Evolutionary conservation across 2,113 vertebrate species (phyloP).

Genomic region (Pseudopipra pipra): DNA sequence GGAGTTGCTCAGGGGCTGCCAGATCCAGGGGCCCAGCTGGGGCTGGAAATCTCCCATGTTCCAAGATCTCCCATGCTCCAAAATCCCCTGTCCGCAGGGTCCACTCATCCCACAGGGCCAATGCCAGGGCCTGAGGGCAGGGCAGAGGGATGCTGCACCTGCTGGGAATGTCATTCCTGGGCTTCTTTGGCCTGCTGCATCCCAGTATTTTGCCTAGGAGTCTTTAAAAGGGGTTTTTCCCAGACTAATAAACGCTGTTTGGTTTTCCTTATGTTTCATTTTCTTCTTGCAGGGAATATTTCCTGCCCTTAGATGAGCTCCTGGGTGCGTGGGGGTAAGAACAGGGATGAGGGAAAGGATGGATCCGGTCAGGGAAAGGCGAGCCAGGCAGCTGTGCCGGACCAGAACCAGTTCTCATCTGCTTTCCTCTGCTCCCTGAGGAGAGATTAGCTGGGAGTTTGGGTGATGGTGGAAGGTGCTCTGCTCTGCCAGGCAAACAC

Average conservation of each 20-base stretch:
- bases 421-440: rapidly evolving
- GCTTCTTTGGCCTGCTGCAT: rapidly evolving
- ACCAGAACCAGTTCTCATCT: not conserved
- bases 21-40: not conserved
- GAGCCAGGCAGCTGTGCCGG: not conserved
- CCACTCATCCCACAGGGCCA: rapidly evolving
- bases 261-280: not conserved
- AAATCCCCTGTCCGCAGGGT: rapidly evolving
- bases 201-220: rapidly evolving
- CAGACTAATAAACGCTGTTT: rapidly evolving
- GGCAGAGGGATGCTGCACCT: not conserved
- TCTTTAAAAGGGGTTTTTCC: not conserved
- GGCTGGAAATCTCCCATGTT: not conserved
- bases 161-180: not conserved
- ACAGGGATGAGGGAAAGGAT: not conserved
- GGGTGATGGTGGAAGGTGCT: not conserved
- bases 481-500: not conserved
- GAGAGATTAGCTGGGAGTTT: not conserved
- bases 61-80: not conserved
- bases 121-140: rapidly evolving
- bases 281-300: not conserved
- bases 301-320: not conserved
- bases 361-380: not conserved
- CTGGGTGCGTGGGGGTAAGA: rapidly evolving
- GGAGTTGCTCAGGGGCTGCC: not conserved